Conservation (phyloP, 2,888 invertebrate genomes). For the Mellilla xanthometata region DNA sequence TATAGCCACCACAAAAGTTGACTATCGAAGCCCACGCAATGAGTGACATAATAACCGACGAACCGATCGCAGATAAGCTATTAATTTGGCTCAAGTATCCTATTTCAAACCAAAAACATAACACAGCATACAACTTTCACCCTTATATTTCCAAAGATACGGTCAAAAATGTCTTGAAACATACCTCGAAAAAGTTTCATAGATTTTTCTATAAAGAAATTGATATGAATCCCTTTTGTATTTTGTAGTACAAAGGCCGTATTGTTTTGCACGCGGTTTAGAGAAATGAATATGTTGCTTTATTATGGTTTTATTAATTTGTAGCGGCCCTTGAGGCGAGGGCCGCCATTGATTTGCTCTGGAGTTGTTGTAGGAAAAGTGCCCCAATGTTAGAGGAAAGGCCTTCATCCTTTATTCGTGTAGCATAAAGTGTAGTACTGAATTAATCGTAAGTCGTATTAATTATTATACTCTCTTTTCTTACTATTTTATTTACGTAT, state of each 20-base stretch:
- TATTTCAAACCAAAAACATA: conserved; percentile 58
- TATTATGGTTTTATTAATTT: conserved; percentile 42
- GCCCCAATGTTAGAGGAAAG: too few relatives aligned
- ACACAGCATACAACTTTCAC: conserved; percentile 20
- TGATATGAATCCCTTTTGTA: conserved; percentile 67
- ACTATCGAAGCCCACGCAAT: conserved; percentile 58
- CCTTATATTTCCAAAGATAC: conserved; percentile 20
- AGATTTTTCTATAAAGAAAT: conserved; percentile 53
- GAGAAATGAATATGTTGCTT: conserved; percentile 52
- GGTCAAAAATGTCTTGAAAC: conserved; percentile 21
- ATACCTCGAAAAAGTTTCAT: background rate
- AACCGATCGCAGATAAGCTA: conserved; percentile 73
- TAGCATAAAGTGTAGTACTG: too few relatives aligned
- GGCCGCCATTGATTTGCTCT: background rate
- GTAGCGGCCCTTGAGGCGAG: conserved; percentile 6
- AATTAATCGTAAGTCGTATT: too few relatives aligned
- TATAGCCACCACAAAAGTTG: conserved; percentile 48
- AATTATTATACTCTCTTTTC: too few relatives aligned
- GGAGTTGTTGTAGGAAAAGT: too few relatives aligned
- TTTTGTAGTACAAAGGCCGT: conserved; percentile 52
- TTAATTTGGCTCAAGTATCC: conserved; percentile 78
- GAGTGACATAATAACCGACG: conserved; percentile 74
- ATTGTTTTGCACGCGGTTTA: conserved; percentile 62
- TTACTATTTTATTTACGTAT: too few relatives aligned
- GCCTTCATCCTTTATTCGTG: too few relatives aligned